These are phyloP conservation scores for Perca schrenkii DNA, from an alignment of 2,113 vertebrate species.

Conservation along the genomic window DNA sequence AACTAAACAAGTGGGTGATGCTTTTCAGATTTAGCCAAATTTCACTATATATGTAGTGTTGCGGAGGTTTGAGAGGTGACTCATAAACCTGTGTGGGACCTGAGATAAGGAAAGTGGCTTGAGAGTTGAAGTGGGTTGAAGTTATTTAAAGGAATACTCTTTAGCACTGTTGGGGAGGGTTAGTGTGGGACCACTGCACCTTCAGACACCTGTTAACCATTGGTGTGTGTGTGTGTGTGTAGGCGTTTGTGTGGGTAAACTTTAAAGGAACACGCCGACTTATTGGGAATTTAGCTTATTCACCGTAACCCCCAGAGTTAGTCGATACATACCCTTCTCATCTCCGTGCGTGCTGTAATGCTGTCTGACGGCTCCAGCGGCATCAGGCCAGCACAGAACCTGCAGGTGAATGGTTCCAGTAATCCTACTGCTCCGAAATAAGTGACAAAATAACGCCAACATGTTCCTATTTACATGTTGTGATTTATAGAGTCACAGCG, in stretches of 20 bases:
- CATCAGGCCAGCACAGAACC: too few relatives aligned
- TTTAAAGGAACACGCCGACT: too few relatives aligned
- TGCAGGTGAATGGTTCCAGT: too few relatives aligned
- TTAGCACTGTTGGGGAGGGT: neutral
- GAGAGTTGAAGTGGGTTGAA: neutral
- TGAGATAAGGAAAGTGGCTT: neutral
- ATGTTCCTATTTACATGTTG: too few relatives aligned
- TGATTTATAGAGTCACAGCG: too few relatives aligned
- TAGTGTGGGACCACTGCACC: neutral
- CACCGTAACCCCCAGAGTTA: too few relatives aligned
- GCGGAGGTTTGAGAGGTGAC: constrained; percentile 16
- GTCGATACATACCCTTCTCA: too few relatives aligned
- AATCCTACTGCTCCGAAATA: too few relatives aligned
- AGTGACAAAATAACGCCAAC: too few relatives aligned
- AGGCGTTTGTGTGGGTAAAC: neutral
- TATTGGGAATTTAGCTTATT: too few relatives aligned
- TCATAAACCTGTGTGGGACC: constrained; percentile 40
- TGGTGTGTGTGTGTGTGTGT: neutral
- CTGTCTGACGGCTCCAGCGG: too few relatives aligned
- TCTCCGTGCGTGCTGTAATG: too few relatives aligned
- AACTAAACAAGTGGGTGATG: neutral
- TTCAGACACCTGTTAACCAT: neutral
- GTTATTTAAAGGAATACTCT: constrained; percentile 4
- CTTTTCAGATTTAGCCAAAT: neutral
- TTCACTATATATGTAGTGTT: neutral